Conservation (phyloP, 2,888 invertebrate genomes). For the Heliconius charithonia region DNA sequence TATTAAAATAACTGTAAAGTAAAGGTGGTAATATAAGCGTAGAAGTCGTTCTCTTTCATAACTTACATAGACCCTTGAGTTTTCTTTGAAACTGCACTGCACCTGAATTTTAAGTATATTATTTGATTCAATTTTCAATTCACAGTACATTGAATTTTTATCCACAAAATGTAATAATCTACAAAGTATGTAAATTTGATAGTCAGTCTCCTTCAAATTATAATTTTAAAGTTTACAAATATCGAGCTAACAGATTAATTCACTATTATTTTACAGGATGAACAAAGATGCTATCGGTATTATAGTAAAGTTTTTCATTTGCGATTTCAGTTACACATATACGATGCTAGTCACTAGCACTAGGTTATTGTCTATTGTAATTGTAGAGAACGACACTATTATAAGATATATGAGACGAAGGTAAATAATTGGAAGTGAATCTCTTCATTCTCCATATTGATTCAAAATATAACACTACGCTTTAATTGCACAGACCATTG, state of each 20-base stretch:
- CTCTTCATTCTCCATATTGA: background rate
- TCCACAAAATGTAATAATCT: background rate
- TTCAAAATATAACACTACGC: background rate
- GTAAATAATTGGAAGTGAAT: background rate
- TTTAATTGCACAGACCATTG: background rate
- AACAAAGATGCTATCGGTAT: background rate
- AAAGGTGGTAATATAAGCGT: background rate
- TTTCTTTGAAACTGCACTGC: slow-evolving; percentile 15
- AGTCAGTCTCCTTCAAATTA: background rate
- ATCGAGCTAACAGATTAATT: background rate
- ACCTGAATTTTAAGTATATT: slow-evolving; percentile 14
- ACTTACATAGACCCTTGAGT: slow-evolving; percentile 20
- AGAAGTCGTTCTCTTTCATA: slow-evolving; percentile 12
- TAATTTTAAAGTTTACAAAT: background rate
- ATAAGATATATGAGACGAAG: background rate
- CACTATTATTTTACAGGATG: too few species aligned
- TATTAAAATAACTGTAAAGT: background rate
- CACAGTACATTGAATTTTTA: slow-evolving; percentile 11
- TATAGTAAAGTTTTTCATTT: background rate
- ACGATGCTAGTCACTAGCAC: too few species aligned
- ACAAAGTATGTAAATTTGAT: background rate
- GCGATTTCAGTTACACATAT: background rate
- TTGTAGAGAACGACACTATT: background rate
- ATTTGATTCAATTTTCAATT: slow-evolving; percentile 14
- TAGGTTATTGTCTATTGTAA: background rate